phyloP scores from a whole-genome alignment of 35 echinoderm and acorn worm genomes.

The Hemicentrotus pulcherrimus region DNA sequence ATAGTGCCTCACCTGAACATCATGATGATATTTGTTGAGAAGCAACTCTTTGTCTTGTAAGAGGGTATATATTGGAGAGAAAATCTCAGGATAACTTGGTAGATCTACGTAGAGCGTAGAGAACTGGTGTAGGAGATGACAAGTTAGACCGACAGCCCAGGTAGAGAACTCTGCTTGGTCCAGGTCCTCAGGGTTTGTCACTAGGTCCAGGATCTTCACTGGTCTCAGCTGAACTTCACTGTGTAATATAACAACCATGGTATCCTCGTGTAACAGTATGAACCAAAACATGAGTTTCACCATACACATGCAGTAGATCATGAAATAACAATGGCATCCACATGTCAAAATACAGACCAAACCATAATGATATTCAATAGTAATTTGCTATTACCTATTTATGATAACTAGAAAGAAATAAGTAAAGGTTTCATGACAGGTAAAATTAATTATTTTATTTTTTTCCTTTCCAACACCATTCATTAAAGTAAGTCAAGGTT shows the following conservation, averaged over 20 bases:
- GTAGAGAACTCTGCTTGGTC: slow-evolving; percentile 77
- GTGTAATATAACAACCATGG: neutral
- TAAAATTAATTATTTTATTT: too few species aligned
- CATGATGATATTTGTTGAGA: slow-evolving; percentile 59
- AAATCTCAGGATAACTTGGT: slow-evolving; percentile 76
- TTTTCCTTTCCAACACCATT: too few species aligned
- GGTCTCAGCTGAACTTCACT: slow-evolving; percentile 6
- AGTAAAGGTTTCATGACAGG: too few species aligned
- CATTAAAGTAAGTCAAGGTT: too few species aligned
- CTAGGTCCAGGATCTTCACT: neutral
- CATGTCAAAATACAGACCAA: too few species aligned
- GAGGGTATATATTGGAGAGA: slow-evolving; percentile 57
- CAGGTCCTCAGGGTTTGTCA: slow-evolving; percentile 39
- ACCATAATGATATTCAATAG: too few species aligned
- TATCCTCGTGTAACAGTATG: too few species aligned
- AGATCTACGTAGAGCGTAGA: slow-evolving; percentile 69
- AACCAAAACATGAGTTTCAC: too few species aligned
- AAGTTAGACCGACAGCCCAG: slow-evolving; percentile 60
- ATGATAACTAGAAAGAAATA: too few species aligned
- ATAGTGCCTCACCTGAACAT: slow-evolving; percentile 66
- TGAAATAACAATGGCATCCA: too few species aligned
- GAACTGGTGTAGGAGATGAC: slow-evolving; percentile 73
- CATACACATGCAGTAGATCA: neutral
- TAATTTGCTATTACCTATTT: too few species aligned
- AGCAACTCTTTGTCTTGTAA: slow-evolving; percentile 41